phyloP scores from a whole-genome alignment of 2,888 invertebrate species.

The Druceiella hillmani region DNA sequence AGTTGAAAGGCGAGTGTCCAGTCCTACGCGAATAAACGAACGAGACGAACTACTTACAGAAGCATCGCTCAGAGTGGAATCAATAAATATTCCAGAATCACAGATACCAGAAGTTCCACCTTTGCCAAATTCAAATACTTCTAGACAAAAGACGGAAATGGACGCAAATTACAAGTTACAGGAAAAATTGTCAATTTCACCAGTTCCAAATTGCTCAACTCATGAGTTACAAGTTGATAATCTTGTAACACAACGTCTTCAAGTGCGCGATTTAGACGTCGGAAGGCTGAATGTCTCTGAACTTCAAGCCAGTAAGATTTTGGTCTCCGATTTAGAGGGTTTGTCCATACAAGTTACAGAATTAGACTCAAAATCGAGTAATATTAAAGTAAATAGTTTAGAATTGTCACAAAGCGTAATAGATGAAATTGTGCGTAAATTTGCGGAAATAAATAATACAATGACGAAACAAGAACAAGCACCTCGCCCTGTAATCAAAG shows the following conservation, averaged over 20 bases:
- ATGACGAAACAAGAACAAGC: slow-evolving; percentile 21
- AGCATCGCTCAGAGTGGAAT: slow-evolving; percentile 61
- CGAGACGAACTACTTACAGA: slow-evolving; percentile 58
- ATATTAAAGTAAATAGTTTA: slow-evolving; percentile 60
- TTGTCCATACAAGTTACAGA: slow-evolving; percentile 67
- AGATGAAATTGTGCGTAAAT: slow-evolving; percentile 58
- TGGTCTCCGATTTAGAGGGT: slow-evolving; percentile 77
- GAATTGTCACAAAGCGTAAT: slow-evolving; percentile 64
- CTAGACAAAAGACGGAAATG: too few relatives aligned
- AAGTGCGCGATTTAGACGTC: slow-evolving; percentile 72
- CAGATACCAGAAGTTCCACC: slow-evolving; percentile 44
- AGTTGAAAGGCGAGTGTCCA: slow-evolving; percentile 54
- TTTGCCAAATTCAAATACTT: slow-evolving; percentile 35
- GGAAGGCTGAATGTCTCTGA: slow-evolving; percentile 73
- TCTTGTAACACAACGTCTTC: slow-evolving; percentile 56
- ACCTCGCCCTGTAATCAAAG: slow-evolving; percentile 34
- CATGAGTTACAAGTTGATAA: slow-evolving; percentile 40
- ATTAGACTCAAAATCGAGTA: slow-evolving; percentile 63
- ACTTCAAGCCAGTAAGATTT: slow-evolving; percentile 71
- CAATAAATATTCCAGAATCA: slow-evolving; percentile 52
- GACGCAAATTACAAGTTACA: too few relatives aligned
- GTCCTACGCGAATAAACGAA: slow-evolving; percentile 55
- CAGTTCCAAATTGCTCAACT: background rate
- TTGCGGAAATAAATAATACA: slow-evolving; percentile 41
- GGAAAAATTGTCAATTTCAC: background rate